phyloP scores from a whole-genome alignment of 2,113 vertebrate species.

The Numida meleagris region DNA sequence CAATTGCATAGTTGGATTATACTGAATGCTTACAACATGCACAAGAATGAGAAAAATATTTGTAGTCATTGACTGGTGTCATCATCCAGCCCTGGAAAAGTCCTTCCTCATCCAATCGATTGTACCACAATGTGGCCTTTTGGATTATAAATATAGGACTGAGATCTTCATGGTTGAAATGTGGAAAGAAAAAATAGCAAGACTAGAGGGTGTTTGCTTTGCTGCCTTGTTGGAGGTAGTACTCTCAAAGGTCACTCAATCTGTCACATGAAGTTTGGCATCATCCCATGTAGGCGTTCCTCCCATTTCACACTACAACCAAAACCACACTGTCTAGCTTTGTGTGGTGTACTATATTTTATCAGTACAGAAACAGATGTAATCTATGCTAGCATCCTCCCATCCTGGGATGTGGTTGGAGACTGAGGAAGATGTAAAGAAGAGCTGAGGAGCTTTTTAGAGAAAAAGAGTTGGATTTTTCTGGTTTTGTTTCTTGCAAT shows the following conservation, averaged over 20 bases:
- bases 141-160: neutral
- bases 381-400: neutral
- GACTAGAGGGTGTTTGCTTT: neutral
- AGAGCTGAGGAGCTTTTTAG: neutral
- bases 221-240: neutral
- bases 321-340: neutral
- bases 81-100: neutral
- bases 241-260: neutral
- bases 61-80: neutral
- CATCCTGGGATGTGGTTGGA: neutral
- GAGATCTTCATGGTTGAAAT: neutral
- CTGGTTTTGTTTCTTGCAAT: neutral
- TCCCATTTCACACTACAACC: neutral
- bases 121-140: neutral
- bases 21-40: neutral
- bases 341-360: neutral
- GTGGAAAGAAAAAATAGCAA: neutral
- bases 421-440: neutral
- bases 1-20: neutral
- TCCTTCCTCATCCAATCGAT: neutral
- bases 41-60: neutral
- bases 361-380: neutral
- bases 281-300: neutral
- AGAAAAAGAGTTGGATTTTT: neutral
- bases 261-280: neutral